Percentiles rank a stretch among this genome's conserved stretches.
phyloP scores from a whole-genome alignment of 2,113 vertebrate species.

The Chauna torquata region DNA sequence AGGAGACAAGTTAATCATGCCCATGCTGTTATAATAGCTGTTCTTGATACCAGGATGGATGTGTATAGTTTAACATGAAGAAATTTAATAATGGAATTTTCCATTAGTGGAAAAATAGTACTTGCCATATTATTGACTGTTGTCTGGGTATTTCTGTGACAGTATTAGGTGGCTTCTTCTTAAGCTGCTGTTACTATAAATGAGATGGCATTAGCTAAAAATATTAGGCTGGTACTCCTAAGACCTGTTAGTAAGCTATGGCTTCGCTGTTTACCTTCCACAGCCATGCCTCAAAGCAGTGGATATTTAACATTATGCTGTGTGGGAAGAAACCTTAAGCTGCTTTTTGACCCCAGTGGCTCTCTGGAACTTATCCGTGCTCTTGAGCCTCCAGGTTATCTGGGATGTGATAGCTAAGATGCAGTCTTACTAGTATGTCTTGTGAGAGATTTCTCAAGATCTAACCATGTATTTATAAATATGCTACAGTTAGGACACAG shows the following conservation, averaged over 20 bases:
- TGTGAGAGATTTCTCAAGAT: background rate
- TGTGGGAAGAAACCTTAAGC: background rate
- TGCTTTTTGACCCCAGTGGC: background rate
- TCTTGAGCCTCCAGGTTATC: background rate
- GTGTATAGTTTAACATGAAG: background rate
- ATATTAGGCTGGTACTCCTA: background rate
- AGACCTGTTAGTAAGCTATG: background rate
- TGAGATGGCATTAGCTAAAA: background rate
- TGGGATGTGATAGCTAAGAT: background rate
- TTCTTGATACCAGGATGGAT: background rate
- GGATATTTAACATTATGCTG: accelerated
- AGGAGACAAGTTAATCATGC: background rate
- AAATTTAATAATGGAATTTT: background rate
- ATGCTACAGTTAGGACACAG: background rate
- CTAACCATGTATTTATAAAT: background rate
- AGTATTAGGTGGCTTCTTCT: background rate
- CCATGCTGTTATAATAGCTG: background rate
- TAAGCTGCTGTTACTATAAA: background rate
- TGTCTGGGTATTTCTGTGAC: background rate
- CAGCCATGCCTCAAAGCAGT: background rate
- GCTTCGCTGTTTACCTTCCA: background rate
- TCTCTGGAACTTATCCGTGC: background rate
- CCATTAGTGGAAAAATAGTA: background rate
- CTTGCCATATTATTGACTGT: background rate
- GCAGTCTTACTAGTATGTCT: background rate